phyloP scores from a whole-genome alignment of 2,113 vertebrate species.

The Rhinolophus sinicus region DNA sequence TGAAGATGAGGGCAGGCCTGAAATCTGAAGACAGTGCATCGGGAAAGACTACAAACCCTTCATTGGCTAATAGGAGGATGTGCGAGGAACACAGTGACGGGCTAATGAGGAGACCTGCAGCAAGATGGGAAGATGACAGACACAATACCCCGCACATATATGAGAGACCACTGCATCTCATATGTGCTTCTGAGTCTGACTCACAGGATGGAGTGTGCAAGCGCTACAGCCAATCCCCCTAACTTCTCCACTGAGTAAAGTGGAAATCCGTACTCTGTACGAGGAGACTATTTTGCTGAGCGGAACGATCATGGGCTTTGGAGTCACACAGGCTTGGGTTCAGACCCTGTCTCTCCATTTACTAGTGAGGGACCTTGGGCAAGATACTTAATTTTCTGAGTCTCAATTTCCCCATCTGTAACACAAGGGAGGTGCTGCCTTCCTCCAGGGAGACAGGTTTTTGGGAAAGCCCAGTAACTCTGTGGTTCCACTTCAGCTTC shows the following conservation, averaged over 20 bases:
- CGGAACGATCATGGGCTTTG: not conserved
- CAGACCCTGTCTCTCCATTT: not conserved
- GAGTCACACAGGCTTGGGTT: not conserved
- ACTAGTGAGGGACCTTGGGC: not conserved
- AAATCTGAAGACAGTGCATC: not conserved
- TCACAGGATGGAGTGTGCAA: not conserved
- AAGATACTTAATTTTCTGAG: not conserved
- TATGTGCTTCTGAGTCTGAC: not conserved
- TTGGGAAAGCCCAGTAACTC: not conserved
- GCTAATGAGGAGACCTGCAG: not conserved
- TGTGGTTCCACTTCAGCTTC: not conserved
- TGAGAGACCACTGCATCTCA: not conserved
- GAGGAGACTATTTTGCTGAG: not conserved
- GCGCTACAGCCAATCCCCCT: not conserved
- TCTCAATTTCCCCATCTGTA: not conserved
- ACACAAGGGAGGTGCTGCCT: not conserved
- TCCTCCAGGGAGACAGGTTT: not conserved
- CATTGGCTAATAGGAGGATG: not conserved
- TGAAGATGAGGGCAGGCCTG: constrained; percentile 59
- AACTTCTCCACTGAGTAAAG: not conserved
- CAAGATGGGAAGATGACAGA: not conserved
- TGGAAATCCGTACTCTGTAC: not conserved
- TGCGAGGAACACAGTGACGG: not conserved
- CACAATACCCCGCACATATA: not conserved
- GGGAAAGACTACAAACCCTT: not conserved